Percentiles rank a stretch among this genome's conserved stretches.
Evolutionary conservation across 2,797 vertebrate genomes (phyloP).

Genomic region (Anguilla obscura): DNA sequence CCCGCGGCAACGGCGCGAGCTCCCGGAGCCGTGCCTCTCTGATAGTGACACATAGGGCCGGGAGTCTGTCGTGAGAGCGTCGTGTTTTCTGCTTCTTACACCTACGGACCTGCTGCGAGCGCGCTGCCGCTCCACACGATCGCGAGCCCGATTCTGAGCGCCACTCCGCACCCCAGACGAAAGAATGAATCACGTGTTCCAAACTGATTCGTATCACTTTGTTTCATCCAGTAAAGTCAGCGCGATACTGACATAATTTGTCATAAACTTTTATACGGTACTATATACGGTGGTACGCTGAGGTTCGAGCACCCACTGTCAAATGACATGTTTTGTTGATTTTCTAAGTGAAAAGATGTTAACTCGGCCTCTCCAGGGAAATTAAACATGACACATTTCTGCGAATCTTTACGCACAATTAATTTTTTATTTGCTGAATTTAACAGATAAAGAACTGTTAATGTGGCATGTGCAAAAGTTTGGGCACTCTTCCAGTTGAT

Average conservation of each 20-base stretch:
- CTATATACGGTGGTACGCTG: background rate
- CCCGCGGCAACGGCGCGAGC: background rate
- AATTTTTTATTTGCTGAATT: background rate
- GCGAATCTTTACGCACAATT: too few relatives aligned
- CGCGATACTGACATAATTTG: background rate
- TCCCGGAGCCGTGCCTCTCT: background rate
- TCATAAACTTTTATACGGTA: background rate
- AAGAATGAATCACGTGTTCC: background rate
- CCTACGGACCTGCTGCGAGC: slow-evolving; percentile 4
- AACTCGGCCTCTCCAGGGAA: background rate
- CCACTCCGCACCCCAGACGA: background rate
- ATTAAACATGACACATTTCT: too few relatives aligned
- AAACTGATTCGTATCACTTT: background rate
- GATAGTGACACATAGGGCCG: background rate
- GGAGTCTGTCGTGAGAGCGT: background rate
- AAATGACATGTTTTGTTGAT: background rate
- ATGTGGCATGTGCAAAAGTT: background rate
- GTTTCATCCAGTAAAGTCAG: background rate
- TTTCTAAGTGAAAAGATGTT: background rate
- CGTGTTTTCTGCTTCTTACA: background rate
- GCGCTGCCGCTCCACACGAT: background rate
- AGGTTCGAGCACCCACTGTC: background rate
- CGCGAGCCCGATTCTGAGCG: background rate
- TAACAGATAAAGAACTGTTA: background rate
- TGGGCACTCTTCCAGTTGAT: background rate